A percentile compares a stretch with the other conserved stretches of the same genome.
phyloP scores from a whole-genome alignment of 2,888 invertebrate genomes.

The Seira musarum region DNA sequence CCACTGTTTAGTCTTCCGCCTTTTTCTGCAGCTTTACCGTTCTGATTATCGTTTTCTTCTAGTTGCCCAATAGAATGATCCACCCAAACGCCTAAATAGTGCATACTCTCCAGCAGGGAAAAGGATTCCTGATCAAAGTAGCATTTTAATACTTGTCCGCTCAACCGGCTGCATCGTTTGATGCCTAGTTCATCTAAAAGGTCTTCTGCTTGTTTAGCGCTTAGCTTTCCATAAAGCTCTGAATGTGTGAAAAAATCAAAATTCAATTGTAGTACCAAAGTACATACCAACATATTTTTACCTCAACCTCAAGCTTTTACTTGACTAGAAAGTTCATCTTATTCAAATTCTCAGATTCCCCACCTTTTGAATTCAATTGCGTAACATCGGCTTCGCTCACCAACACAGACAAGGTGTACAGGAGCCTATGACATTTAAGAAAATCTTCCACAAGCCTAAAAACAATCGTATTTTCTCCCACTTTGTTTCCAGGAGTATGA shows the following conservation, averaged over 20 bases:
- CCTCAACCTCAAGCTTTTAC: not conserved
- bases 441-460: constrained; percentile 65
- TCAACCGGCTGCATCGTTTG: constrained; percentile 29
- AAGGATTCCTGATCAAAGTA: constrained; percentile 60
- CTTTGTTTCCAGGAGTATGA: constrained; percentile 20
- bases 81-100: constrained; percentile 45
- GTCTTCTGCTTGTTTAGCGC: constrained; percentile 59
- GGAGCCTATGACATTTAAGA: constrained; percentile 61
- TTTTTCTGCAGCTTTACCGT: not conserved
- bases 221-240: constrained; percentile 62
- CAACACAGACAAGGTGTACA: constrained; percentile 66
- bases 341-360: not conserved
- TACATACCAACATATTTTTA: no score
- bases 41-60: not conserved
- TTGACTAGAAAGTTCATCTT: not conserved
- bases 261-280: no score
- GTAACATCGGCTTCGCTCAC: constrained; percentile 59
- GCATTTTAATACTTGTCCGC: constrained; percentile 56
- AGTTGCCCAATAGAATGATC: constrained; percentile 7
- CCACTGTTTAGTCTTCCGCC: not conserved
- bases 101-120: constrained; percentile 64
- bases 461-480: constrained; percentile 41
- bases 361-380: constrained; percentile 24
- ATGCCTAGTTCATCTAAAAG: constrained; percentile 61
- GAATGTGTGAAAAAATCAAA: not conserved